Base-by-base conservation (phyloP, 2,797 vertebrate species). In the Odontamblyopus rebecca region DNA sequence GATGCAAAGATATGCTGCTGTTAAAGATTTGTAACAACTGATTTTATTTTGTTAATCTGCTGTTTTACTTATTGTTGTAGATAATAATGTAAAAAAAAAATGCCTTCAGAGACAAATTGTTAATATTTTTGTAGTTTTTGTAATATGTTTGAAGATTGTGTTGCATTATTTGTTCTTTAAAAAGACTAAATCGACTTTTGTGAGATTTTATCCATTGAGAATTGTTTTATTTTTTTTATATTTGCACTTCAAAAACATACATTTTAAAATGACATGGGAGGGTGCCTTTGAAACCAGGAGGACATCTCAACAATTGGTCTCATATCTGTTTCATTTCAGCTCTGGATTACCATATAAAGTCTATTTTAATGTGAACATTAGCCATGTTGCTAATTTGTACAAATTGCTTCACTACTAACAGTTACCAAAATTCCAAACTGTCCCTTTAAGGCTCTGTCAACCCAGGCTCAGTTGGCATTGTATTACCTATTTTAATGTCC, bases 21-120 rank as follows among this genome's bases (percentile, higher is more conserved):
- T 73, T 53, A 75, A 15, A 38, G 60, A 77, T 77, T 72, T 71
- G 12, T 74, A 85, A 82, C 61, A 48, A 23, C 66, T 72, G 67
- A 85, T 79, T 75, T 72, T 74, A 51, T 74, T 70, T 72, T 8
- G 68, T 30, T 72, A 68, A 76, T 48, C 53, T 56, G 9, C 26
- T 80, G 64, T 70, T 66, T 8, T 48, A 15, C 26, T 41, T 69
- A 59, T 80, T 79, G 75, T 77, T 84, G 11, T 73, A 77, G 75
- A 7, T 67, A 74, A 72, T 67, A 64, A 51, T 75, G 35, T 77
- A 15, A 74, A 75, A 23, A 23, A 23, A 23, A 68, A 65, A 19
- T 65, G n/a, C 69, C 13, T 12, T 19, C 12, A 57, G 54, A 61
- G 61, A 76, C 30, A 44, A 64, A 23, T 44, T 41, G 8, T 44